Evolutionary conservation across 2,888 invertebrate species (phyloP), one percentile per base, ranked within the genome.

Genomic region (Athalia rosae): DNA sequence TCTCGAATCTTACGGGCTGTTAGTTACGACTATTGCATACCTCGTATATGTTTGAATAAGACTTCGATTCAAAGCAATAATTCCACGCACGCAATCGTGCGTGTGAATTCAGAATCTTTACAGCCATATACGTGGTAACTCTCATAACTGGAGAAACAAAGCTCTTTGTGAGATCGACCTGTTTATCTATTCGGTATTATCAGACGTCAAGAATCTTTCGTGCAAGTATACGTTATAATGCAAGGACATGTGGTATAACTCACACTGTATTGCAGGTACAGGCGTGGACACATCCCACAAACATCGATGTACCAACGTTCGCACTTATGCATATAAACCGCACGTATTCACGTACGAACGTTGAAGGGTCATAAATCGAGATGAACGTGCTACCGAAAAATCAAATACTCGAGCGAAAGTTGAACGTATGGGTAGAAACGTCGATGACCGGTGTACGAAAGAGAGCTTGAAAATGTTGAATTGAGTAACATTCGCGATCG

Each of bases 311-410:
- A 45, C 47, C 43, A 28, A n/a, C 45, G 63, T 45, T 4, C 45
- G n/a, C 6, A 45, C 45, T 43, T 45, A 7, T 28, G 53, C 28
- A 28, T 50, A 66, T 9, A 47, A 63, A 45, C 45, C 45, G 45
- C 13, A 47, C 9, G 28, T 61, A 66, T 15, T 28, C 67, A 9
- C 5, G 50, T 13, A 5, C 53, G 67, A 41, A 53, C 28, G 50
- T 28, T 67, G 67, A 28, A 67, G 67, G 67, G 53, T 67, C 28
- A 67, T 50, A 50, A 67, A 67, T 53, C 67, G 67, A 67, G 67
- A 50, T 50, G 48, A 67, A 67, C 67, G 67, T 67, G 67, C 67
- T 67, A 67, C 67, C 67, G 67, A 67, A 67, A 64, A 67, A 67
- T 67, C 48, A 67, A 53, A 28, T 41, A 50, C 50, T 1, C 9